phyloP scores from a whole-genome alignment of 2,888 invertebrate genomes.

The Athripsodes cinereus region DNA sequence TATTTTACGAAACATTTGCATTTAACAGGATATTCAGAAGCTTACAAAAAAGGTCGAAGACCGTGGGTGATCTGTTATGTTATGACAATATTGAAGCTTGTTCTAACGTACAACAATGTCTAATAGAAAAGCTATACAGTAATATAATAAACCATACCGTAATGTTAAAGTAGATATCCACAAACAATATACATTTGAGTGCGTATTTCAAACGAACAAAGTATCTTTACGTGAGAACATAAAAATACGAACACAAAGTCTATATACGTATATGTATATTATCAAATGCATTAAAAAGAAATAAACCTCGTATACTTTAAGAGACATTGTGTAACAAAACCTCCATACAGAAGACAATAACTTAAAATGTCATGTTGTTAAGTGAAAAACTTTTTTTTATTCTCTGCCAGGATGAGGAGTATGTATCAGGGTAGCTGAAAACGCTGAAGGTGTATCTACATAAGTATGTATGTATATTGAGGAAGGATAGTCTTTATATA shows the following conservation, averaged over 20 bases:
- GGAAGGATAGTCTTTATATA: too few relatives aligned
- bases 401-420: neutral
- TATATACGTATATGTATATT: neutral
- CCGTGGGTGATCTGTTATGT: too few relatives aligned
- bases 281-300: neutral
- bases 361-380: neutral
- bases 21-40: too few relatives aligned
- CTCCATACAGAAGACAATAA: neutral
- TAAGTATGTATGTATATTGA: too few relatives aligned
- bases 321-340: neutral
- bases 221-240: neutral
- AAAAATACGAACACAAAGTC: neutral
- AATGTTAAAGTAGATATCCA: too few relatives aligned
- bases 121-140: too few relatives aligned
- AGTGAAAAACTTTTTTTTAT: constrained; percentile 2
- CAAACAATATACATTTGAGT: neutral
- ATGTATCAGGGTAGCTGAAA: neutral
- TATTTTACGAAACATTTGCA: too few relatives aligned
- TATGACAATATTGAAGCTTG: too few relatives aligned
- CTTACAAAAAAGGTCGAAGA: too few relatives aligned
- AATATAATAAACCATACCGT: too few relatives aligned
- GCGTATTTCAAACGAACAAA: neutral
- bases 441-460: neutral
- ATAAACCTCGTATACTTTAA: neutral
- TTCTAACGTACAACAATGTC: too few relatives aligned